Conservation (phyloP, 2,797 vertebrate species). For the Spinus pinus region DNA sequence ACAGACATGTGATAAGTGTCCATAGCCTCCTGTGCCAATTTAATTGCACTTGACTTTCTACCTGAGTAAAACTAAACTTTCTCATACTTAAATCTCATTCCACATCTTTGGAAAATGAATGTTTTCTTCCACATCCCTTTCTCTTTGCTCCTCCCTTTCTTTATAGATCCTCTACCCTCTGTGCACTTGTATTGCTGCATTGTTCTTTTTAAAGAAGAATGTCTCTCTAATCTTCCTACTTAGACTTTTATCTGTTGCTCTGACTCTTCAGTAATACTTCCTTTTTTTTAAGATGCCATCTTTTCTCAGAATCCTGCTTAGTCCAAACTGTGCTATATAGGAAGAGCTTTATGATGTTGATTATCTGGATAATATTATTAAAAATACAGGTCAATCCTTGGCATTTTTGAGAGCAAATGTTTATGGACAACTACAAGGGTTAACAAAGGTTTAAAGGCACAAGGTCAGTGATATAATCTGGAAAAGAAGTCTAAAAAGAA, state of each 20-base stretch:
- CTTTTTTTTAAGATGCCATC: no score
- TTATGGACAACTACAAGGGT: neutral
- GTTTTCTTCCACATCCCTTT: neutral
- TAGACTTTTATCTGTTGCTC: neutral
- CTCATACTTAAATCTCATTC: neutral
- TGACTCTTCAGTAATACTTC: neutral
- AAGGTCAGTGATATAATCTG: neutral
- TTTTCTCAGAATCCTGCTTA: neutral
- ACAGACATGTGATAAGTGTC: neutral
- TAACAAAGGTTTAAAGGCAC: neutral
- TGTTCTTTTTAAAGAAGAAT: neutral
- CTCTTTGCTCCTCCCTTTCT: neutral
- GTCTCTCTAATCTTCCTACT: neutral
- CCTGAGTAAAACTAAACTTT: neutral
- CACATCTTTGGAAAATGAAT: neutral
- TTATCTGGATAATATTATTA: neutral
- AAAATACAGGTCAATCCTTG: neutral
- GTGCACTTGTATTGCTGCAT: rapidly evolving
- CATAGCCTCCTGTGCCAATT: neutral
- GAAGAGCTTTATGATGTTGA: neutral
- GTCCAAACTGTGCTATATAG: neutral
- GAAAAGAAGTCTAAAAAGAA: neutral
- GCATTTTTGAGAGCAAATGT: neutral
- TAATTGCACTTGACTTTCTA: neutral
- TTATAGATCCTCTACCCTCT: neutral